A percentile compares a stretch with the other conserved stretches of the same genome.
Evolutionary conservation across 2,888 invertebrate species (phyloP).

Genomic region (Napeogenes inachia): DNA sequence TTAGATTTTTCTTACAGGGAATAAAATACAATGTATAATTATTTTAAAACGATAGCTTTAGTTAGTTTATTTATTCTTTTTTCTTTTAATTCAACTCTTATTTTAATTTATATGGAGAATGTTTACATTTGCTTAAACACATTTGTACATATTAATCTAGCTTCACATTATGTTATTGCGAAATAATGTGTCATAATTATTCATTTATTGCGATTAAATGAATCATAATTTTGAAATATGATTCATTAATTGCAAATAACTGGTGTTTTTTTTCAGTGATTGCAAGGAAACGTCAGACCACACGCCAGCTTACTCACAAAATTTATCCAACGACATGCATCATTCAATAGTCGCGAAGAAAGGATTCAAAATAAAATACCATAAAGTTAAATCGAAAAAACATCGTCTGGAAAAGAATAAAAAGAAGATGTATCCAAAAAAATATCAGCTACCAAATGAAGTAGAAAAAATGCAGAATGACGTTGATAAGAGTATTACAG

Average conservation of each 20-base stretch:
- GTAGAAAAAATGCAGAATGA: constrained; percentile 35
- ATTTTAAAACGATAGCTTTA: too few relatives aligned
- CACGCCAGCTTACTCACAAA: constrained; percentile 47
- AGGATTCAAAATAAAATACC: constrained; percentile 57
- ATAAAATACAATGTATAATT: too few relatives aligned
- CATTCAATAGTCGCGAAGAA: constrained; percentile 65
- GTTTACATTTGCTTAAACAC: not conserved
- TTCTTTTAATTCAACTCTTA: too few relatives aligned
- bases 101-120: too few relatives aligned
- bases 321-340: constrained; percentile 53
- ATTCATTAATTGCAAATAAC: too few relatives aligned
- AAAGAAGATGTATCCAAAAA: constrained; percentile 60
- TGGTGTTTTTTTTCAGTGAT: constrained; percentile 28
- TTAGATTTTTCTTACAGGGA: too few relatives aligned
- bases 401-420: constrained; percentile 52
- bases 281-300: constrained; percentile 55
- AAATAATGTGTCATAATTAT: too few relatives aligned
- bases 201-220: too few relatives aligned
- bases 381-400: constrained; percentile 55
- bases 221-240: too few relatives aligned
- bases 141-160: too few relatives aligned
- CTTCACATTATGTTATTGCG: too few relatives aligned
- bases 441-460: constrained; percentile 35
- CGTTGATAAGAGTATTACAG: constrained; percentile 46
- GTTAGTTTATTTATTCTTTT: too few relatives aligned